Evolutionary conservation across 2,888 invertebrate species (phyloP).

Genomic region (Eristalis arbustorum): DNA sequence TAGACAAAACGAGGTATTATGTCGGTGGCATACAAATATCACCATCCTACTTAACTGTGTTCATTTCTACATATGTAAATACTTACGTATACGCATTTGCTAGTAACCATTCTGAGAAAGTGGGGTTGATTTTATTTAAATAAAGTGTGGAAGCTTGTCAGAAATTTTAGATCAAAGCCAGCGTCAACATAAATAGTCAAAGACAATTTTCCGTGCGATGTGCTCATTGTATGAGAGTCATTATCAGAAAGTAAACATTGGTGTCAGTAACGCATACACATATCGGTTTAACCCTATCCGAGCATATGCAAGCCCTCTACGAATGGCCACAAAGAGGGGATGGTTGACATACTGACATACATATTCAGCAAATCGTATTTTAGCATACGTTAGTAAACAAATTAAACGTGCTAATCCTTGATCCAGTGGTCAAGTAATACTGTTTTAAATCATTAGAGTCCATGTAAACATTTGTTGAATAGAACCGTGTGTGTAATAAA

Average conservation of each 20-base stretch:
- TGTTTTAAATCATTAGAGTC: conserved; percentile 40
- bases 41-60: conserved; percentile 38
- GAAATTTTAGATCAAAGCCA: conserved; percentile 50
- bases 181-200: conserved; percentile 35
- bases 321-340: not conserved
- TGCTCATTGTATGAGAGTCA: conserved; percentile 28
- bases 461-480: conserved; percentile 27
- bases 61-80: not conserved
- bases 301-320: conserved; percentile 14
- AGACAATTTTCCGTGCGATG: conserved; percentile 47
- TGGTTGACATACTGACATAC: conserved; percentile 27
- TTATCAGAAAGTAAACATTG: conserved; percentile 34
- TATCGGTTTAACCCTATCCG: conserved; percentile 36
- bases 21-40: conserved; percentile 68
- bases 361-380: not conserved
- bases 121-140: conserved; percentile 56
- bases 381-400: conserved; percentile 14
- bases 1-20: conserved; percentile 64
- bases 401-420: conserved; percentile 13
- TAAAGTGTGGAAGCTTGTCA: conserved; percentile 49
- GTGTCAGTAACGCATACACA: conserved; percentile 14
- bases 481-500: no score
- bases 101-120: conserved; percentile 15
- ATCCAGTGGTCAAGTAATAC: conserved; percentile 37
- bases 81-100: not conserved